Conservation (phyloP, 2,797 vertebrate genomes). For the Echiichthys vipera region DNA sequence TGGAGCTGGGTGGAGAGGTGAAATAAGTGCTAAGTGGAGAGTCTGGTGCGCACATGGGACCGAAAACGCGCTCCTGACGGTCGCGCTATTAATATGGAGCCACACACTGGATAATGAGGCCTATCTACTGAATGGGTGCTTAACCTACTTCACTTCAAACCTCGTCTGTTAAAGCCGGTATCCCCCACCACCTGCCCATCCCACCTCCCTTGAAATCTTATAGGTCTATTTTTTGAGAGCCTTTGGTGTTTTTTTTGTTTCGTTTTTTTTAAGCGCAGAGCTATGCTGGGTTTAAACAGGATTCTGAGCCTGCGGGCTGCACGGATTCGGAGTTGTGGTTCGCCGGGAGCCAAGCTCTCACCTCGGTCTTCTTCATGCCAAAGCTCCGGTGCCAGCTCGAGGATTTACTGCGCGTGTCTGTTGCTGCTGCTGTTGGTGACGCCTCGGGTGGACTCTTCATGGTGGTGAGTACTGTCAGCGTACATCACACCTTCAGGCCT, state of each 20-base stretch:
- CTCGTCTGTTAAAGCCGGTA: conserved; percentile 25
- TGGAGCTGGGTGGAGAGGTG: neutral
- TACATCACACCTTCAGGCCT: conserved; percentile 35
- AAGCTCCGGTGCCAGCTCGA: conserved; percentile 79
- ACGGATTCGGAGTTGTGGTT: conserved; percentile 71
- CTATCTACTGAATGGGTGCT: conserved; percentile 26
- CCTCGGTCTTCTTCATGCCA: conserved; percentile 70
- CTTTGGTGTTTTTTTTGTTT: no score
- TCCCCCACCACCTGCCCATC: no score
- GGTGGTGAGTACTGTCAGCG: conserved; percentile 90
- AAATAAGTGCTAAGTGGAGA: conserved; percentile 28
- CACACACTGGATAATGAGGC: conserved; percentile 64
- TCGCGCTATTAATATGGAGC: conserved; percentile 58
- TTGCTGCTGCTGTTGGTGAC: conserved; percentile 92
- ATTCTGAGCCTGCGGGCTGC: conserved; percentile 82
- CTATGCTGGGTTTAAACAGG: conserved; percentile 87
- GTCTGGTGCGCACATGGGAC: conserved; percentile 76
- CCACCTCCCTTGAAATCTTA: neutral
- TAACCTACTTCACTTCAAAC: conserved; percentile 16
- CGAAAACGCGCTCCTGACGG: conserved; percentile 63
- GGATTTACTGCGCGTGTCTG: conserved; percentile 88
- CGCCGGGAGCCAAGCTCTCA: conserved; percentile 72
- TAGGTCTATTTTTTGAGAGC: neutral
- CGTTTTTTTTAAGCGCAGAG: no score
- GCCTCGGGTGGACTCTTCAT: conserved; percentile 92